Base-by-base conservation (phyloP, 2,888 invertebrate species). In the Apamea anceps region DNA sequence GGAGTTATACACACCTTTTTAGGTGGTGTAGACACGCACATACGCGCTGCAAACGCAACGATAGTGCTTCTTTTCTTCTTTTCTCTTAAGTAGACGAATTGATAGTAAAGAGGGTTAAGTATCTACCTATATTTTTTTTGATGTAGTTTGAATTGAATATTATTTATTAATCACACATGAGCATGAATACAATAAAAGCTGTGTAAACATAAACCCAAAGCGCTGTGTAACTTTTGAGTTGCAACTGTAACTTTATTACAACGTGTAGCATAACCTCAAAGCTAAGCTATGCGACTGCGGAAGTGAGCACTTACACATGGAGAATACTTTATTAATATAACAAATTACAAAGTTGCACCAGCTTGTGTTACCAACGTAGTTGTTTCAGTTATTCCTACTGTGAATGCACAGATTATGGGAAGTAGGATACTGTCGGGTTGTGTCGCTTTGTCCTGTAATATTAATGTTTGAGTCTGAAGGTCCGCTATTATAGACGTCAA, bases 171-270 rank as follows among this genome's bases (percentile, higher is more conserved):
- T 28, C 25, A 67, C 28, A 25, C 12, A 48, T 48, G 1, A 75
- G 21, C 18, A 28, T 37, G 25, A 68, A 37, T 12, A 65, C 60
- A 79, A 42, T 63, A 62, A 67, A 13, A 77, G 12, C 67, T 5
- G 15, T 21, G 54, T 68, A 42, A 77, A 60, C 51, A 32, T 77
- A 21, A 57, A 68, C 63, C 32, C 18, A 54, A 84, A 79, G 12
- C 32, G 60, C 28, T 71, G 25, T 66, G 12, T 73, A 70, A 85
- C 70, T 74, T 79, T 72, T 45, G 54, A 81, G 74, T 54, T 57
- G 21, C 18, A 85, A 75, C 45, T 57, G 15, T 81, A 81, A 82
- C 54, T 85, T 81, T 62, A 75, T 80, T 70, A 81, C 74, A 48
- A 68, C n/a, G 65, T 65, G 67, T 60, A 63, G 32, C 45, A 62